Base-by-base conservation (phyloP, 2,888 invertebrate species). In the Zelleria hepariella region DNA sequence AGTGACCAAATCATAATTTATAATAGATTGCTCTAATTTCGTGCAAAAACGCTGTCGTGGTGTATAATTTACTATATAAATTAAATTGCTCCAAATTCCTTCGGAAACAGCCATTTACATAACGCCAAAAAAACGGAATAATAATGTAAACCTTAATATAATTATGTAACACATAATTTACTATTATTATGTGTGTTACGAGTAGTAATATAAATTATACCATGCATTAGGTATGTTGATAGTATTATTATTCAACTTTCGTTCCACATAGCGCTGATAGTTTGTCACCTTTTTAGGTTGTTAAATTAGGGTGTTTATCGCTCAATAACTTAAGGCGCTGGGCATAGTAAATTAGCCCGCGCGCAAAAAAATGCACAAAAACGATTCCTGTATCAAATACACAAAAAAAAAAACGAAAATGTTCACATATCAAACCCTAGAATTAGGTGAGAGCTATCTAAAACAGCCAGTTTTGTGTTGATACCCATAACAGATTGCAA, bases 241-340 rank as follows among this genome's bases (percentile, higher is more conserved):
- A n/a, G n/a, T n/a, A 23, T 53, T 25, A 53, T 24, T 25, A 53
- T 53, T 53, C 53, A 20, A 53, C 53, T 53, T 53, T 53, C 53
- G 53, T 53, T 49, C 49, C 49, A 49, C 49, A 20, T 23, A 8
- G 53, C 53, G 24, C 53, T 42, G 10, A 42, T 42, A 2, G 10
- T 42, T 42, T 15, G 15, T 42, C 15, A 10, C 32, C 32, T 42
- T 15, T 10, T 42, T 15, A 15, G 32, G 32, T 42, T 2, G 32
- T 42, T 42, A 15, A 42, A 42, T 42, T 42, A n/a, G n/a, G n/a
- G n/a, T n/a, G n/a, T n/a, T n/a, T n/a, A n/a, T n/a, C n/a, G n/a
- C n/a, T n/a, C n/a, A n/a, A n/a, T n/a, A n/a, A n/a, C n/a, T n/a
- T n/a, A n/a, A n/a, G n/a, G n/a, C n/a, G n/a, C n/a, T n/a, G n/a